Evolutionary conservation across 2,113 vertebrate genomes (phyloP).

Genomic region (Sakesphorus luctuosus): DNA sequence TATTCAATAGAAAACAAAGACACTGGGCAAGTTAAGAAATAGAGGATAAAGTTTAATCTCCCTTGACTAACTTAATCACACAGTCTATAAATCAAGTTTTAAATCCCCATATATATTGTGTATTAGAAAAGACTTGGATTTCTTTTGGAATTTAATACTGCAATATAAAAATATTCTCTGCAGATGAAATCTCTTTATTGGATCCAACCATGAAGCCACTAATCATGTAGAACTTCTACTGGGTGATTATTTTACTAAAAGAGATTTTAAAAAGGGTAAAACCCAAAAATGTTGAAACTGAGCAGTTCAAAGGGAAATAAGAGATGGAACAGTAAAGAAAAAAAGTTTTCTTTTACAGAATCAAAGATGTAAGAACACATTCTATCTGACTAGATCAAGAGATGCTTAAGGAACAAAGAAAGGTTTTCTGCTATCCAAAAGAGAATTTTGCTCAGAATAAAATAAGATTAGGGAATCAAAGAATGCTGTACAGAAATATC

Average conservation of each 20-base stretch:
- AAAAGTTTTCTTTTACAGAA: not conserved
- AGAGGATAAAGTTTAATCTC: conserved; percentile 54
- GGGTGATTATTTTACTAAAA: conserved; percentile 39
- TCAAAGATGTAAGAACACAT: not conserved
- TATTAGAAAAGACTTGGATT: conserved; percentile 33
- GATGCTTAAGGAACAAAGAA: conserved; percentile 54
- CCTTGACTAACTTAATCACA: conserved; percentile 54
- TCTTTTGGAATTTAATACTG: conserved; percentile 49
- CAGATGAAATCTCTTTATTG: conserved; percentile 52
- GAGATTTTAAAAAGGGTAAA: conserved; percentile 34
- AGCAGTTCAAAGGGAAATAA: conserved; percentile 31
- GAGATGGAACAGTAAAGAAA: not conserved
- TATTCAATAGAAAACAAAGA: conserved; percentile 23
- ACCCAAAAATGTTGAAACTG: conserved; percentile 32
- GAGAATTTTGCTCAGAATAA: conserved; percentile 33
- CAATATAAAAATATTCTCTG: conserved; percentile 54
- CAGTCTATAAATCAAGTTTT: conserved; percentile 45
- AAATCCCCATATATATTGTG: not conserved
- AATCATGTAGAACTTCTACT: conserved; percentile 49
- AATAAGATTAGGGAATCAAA: conserved; percentile 60
- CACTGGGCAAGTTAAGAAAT: conserved; percentile 19
- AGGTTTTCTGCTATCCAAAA: not conserved
- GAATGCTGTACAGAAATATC: conserved; percentile 4
- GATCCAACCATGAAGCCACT: conserved; percentile 46
- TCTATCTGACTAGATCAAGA: conserved; percentile 33